Conservation (phyloP, 2,113 vertebrate genomes). For the Stictonetta naevosa region DNA sequence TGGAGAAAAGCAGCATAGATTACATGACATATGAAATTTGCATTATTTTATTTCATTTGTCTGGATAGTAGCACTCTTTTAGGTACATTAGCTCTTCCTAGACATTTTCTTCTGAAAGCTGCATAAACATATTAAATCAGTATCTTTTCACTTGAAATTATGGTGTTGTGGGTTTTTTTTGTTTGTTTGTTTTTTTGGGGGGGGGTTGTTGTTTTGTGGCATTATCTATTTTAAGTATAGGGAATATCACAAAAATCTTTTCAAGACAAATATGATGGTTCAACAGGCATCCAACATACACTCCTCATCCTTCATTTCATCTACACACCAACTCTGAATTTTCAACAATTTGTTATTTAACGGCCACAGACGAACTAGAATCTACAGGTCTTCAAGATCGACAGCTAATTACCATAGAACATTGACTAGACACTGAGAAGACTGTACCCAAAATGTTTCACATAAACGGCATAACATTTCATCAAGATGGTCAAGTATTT, state of each 20-base stretch:
- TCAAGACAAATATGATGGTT: neutral
- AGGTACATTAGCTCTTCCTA: neutral
- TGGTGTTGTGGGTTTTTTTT: too few species aligned
- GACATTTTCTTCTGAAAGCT: neutral
- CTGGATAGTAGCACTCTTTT: neutral
- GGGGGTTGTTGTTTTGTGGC: neutral
- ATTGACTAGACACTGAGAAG: neutral
- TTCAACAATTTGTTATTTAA: neutral
- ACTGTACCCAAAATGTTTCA: neutral
- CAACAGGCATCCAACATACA: neutral
- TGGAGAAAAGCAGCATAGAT: neutral
- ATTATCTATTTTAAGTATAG: neutral
- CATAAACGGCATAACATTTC: slow-evolving; percentile 4
- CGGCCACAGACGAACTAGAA: neutral
- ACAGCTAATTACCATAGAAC: neutral
- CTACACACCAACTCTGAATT: neutral
- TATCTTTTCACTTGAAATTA: neutral
- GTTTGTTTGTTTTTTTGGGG: too few species aligned
- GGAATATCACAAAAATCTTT: neutral
- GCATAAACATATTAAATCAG: neutral
- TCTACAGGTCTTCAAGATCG: neutral
- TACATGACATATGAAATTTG: neutral
- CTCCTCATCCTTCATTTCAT: neutral
- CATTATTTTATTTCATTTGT: neutral
- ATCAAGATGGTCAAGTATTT: slow-evolving; percentile 28